These are phyloP conservation scores for Unio delphinus DNA, from an alignment of 2,888 invertebrate species.

Conservation along the genomic window DNA sequence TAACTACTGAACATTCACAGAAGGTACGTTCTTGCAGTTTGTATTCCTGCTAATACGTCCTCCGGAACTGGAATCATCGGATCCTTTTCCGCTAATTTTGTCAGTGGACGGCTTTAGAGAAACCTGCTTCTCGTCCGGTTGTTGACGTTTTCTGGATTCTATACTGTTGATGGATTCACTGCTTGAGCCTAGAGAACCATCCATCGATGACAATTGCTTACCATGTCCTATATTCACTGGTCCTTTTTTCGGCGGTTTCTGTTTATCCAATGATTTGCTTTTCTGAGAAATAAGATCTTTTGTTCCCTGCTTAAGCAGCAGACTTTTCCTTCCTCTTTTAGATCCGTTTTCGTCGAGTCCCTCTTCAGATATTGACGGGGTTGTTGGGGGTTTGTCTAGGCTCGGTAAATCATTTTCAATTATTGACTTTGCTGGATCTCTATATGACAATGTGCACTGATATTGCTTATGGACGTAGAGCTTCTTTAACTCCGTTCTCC, in stretches of 20 bases:
- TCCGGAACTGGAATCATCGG: background rate
- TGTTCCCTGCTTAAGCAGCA: conserved; percentile 10
- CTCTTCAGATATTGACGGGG: conserved; percentile 41
- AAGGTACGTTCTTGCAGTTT: conserved; percentile 26
- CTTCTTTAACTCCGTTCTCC: conserved; percentile 52
- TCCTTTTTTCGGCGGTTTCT: conserved; percentile 12
- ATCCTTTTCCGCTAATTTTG: background rate
- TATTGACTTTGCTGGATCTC: conserved; percentile 33
- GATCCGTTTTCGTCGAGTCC: conserved; percentile 34
- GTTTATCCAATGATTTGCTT: conserved; percentile 30
- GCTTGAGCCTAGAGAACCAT: conserved; percentile 46
- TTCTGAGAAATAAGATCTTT: conserved; percentile 31
- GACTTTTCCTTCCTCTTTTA: conserved; percentile 7
- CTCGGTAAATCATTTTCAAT: conserved; percentile 14
- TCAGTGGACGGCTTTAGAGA: conserved; percentile 15
- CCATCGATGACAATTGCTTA: conserved; percentile 32
- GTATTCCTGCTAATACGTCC: conserved; percentile 35
- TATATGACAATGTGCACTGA: conserved; percentile 59
- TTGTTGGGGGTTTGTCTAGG: conserved; percentile 27
- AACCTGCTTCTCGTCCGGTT: conserved; percentile 25
- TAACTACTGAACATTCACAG: conserved; percentile 25
- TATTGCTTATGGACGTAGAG: conserved; percentile 54
- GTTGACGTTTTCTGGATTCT: conserved; percentile 39
- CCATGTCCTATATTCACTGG: conserved; percentile 18
- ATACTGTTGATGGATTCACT: conserved; percentile 48